Evolutionary conservation across 2,888 invertebrate genomes (phyloP).

Genomic region (Salpingus planirostris): DNA sequence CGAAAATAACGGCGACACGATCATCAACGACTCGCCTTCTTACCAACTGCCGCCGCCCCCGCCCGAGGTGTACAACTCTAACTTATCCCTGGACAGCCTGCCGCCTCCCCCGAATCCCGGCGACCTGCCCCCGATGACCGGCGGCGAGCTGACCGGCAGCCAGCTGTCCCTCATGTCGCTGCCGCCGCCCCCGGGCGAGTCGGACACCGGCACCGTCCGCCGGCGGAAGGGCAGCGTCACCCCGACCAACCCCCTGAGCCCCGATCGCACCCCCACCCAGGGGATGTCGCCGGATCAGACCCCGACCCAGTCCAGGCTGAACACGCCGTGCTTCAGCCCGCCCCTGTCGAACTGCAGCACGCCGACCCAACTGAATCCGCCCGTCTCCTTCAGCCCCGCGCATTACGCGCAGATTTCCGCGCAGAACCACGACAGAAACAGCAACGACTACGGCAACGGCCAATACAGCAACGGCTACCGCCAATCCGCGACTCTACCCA

Average conservation of each 20-base stretch:
- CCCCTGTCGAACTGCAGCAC: constrained; percentile 37
- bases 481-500: constrained; percentile 35
- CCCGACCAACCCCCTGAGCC: constrained; percentile 41
- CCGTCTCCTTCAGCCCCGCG: constrained; percentile 32
- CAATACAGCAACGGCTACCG: constrained; percentile 29
- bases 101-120: constrained; percentile 67
- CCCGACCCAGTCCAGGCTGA: constrained; percentile 40
- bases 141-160: constrained; percentile 57
- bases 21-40: constrained; percentile 41
- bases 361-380: constrained; percentile 34
- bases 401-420: constrained; percentile 21
- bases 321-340: constrained; percentile 36
- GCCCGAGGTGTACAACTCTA: constrained; percentile 66
- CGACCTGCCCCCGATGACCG: constrained; percentile 45
- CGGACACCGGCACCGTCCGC: constrained; percentile 39
- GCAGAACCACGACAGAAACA: constrained; percentile 31
- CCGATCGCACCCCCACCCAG: constrained; percentile 34
- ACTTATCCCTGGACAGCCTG: constrained; percentile 68
- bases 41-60: constrained; percentile 64
- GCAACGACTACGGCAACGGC: constrained; percentile 9
- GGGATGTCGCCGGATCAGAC: constrained; percentile 38
- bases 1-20: constrained; percentile 44
- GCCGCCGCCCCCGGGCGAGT: constrained; percentile 61
- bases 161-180: constrained; percentile 60
- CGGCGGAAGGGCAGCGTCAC: constrained; percentile 40